These are phyloP conservation scores for Tupaia chinensis DNA, from an alignment of 2,113 vertebrate species.

Conservation along the genomic window DNA sequence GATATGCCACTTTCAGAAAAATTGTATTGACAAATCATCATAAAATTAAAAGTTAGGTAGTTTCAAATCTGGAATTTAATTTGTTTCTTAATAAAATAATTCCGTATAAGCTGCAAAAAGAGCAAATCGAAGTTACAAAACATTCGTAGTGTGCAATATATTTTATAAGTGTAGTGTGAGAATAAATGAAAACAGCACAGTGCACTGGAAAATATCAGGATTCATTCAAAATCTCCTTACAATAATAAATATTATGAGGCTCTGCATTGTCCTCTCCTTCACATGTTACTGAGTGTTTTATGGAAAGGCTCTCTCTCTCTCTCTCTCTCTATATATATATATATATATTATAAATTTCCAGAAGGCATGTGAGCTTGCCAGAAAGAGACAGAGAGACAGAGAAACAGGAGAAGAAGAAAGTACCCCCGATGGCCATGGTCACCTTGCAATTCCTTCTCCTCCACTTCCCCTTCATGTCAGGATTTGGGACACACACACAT, in stretches of 20 bases:
- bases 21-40: not conserved
- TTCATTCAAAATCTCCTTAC: not conserved
- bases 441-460: too few species aligned
- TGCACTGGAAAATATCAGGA: not conserved
- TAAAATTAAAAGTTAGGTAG: slow-evolving; percentile 20
- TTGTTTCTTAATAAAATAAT: slow-evolving; percentile 37
- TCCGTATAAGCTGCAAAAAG: not conserved
- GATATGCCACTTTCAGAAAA: not conserved
- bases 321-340: too few species aligned
- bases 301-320: not conserved
- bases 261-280: not conserved
- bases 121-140: slow-evolving; percentile 44
- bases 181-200: not conserved
- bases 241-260: not conserved
- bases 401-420: too few species aligned
- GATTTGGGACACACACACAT: too few species aligned
- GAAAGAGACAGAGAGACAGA: too few species aligned
- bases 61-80: slow-evolving; percentile 11
- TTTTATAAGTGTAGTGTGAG: not conserved
- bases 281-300: not conserved
- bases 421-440: too few species aligned
- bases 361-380: too few species aligned
- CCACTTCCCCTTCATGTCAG: too few species aligned
- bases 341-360: too few species aligned
- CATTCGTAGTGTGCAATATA: slow-evolving; percentile 4